Base-by-base conservation (phyloP, 2,113 vertebrate genomes). In the Caretta caretta region DNA sequence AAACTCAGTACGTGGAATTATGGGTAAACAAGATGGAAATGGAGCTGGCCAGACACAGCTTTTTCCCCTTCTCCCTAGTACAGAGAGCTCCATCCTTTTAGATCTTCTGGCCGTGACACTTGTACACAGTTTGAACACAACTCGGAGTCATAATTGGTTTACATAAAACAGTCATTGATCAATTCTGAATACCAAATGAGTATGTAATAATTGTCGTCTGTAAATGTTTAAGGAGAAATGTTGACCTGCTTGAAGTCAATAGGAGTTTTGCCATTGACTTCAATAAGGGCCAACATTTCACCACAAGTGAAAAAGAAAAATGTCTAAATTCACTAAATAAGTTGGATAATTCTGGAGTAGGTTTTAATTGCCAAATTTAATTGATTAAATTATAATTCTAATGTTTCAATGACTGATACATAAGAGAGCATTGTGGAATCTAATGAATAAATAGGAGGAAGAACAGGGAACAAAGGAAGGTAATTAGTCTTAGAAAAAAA, bases 391-490 rank as follows among this genome's bases (percentile, higher is more conserved):
- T 49, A 7, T 49, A 49, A 84, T 72, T 20, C 3, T 35, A 83
- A 85, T 38, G 19, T 20, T 72, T 22, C 20, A 22, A 38, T 38
- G 8, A 38, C n/a, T 38, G 65, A 72, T 59, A 48, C 5, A 84
- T 17, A 46, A 56, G 8, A 81, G 76, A 81, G 3, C 1, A 42
- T 48, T 90, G 72, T 14, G 12, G 22, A 76, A 4, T 72, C 3
- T 54, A n/a, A 79, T 54, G 2, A 83, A 86, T 49, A 83, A 90
- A 93, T 90, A 17, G 3, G 53, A 51, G n/a, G 42, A 90, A 48
- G 5, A 87, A 3, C 4, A 56, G 82, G 12, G 24, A 89, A 93
- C 0, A 89, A 35, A 3, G 1, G 8, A 31, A 81, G 0, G 0
- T 65, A 90, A 83, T 54, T 81, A 85, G 19, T 10, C 57, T 91